Evolutionary conservation across 2,888 invertebrate genomes (phyloP).

Genomic region (Buathra laborator): DNA sequence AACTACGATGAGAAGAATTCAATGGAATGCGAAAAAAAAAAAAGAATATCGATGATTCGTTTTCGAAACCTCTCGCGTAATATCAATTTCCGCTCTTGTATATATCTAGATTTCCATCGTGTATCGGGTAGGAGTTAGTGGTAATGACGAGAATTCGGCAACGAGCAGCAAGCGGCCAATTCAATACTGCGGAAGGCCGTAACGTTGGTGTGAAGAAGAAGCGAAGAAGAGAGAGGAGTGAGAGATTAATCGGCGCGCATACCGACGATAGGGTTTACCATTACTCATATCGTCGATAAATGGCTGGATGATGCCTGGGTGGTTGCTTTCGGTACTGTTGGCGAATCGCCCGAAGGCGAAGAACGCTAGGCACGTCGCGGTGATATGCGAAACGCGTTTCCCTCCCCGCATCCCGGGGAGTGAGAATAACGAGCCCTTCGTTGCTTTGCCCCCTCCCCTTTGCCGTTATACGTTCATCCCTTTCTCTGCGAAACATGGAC

Average conservation of each 20-base stretch:
- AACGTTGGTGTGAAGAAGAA: constrained; percentile 13
- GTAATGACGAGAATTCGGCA: constrained; percentile 41
- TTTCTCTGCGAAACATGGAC: constrained; percentile 49
- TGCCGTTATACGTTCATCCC: constrained; percentile 51
- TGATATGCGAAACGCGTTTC: constrained; percentile 78
- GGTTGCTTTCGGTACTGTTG: constrained; percentile 24
- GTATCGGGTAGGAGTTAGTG: not conserved
- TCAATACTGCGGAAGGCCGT: not conserved
- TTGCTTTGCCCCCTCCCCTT: constrained; percentile 62
- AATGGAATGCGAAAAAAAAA: not conserved
- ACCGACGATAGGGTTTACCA: constrained; percentile 58
- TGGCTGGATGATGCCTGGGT: constrained; percentile 52
- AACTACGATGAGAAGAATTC: not conserved
- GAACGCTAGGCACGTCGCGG: constrained; percentile 76
- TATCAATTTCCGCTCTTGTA: not conserved
- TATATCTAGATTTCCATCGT: not conserved
- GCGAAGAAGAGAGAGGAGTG: constrained; percentile 59
- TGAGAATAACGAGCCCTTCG: constrained; percentile 77
- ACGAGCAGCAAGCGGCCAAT: constrained; percentile 18
- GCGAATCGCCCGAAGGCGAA: constrained; percentile 67
- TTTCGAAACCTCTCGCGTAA: not conserved
- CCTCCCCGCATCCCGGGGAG: constrained; percentile 62
- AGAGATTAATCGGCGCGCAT: constrained; percentile 63
- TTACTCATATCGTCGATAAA: constrained; percentile 67
- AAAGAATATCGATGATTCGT: not conserved